Evolutionary conservation across 2,888 invertebrate genomes (phyloP), one percentile per base, ranked within the genome.

Genomic region (Sinhomidia bicolor): DNA sequence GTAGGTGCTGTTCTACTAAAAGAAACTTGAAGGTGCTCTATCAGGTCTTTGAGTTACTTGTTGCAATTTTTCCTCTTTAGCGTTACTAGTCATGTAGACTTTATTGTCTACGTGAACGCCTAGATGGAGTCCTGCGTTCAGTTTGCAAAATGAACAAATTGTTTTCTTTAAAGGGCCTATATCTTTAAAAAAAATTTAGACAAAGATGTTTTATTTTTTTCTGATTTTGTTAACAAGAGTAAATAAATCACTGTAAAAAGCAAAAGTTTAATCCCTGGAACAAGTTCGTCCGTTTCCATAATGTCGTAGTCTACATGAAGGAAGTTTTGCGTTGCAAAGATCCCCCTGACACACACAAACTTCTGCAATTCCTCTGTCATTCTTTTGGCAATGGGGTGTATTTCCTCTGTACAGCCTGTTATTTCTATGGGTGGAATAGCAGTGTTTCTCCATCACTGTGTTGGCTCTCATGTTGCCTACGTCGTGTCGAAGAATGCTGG

Each of bases 211-310:
- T 41, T 47, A 2, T 47, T 1, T 2, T 47, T 47, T 14, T 12
- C 12, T n/a, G n/a, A n/a, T n/a, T n/a, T n/a, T n/a, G n/a, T n/a
- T n/a, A n/a, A n/a, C n/a, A n/a, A n/a, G n/a, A n/a, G n/a, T n/a
- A n/a, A n/a, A n/a, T n/a, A n/a, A n/a, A n/a, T n/a, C n/a, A n/a
- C n/a, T n/a, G n/a, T n/a, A n/a, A n/a, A n/a, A n/a, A n/a, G n/a
- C n/a, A n/a, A 51, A n/a, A 51, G n/a, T 51, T 17, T 51, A 51
- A 5, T 14, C 17, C 51, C n/a, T 14, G 9, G 32, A 41, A 12
- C 68, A 68, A 1, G 9, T 12, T 10, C 12, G n/a, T 68, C 68
- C 68, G 41, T 41, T n/a, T 36, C 68, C 68, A 68, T 68, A 68
- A 68, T 68, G 36, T 41, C 68, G 36, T 3, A 68, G 41, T 36